These are phyloP conservation scores for Nannoperca australis DNA, from an alignment of 2,797 vertebrate species.

Conservation along the genomic window DNA sequence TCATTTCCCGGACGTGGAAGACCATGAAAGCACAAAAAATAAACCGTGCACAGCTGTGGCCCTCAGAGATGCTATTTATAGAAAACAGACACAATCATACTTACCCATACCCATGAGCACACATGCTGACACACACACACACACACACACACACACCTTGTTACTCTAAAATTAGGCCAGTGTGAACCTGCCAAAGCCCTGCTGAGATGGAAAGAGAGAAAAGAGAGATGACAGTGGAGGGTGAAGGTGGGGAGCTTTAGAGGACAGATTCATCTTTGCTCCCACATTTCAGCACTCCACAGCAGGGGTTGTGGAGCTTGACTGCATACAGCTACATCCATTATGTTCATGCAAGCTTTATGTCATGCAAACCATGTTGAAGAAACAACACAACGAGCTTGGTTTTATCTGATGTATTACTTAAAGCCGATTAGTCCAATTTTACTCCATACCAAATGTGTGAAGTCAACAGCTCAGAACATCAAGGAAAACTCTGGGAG, in stretches of 20 bases:
- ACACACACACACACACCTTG: conserved; percentile 30
- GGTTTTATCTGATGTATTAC: conserved; percentile 27
- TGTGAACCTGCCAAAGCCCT: conserved; percentile 60
- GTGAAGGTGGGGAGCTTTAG: conserved; percentile 49
- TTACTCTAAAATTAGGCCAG: conserved; percentile 69
- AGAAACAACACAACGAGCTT: conserved; percentile 31
- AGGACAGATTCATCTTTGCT: conserved; percentile 62
- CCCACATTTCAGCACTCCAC: conserved; percentile 25
- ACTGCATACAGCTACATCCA: conserved; percentile 61
- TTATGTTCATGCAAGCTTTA: conserved; percentile 47
- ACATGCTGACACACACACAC: neutral
- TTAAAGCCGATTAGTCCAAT: conserved; percentile 17
- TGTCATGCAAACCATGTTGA: conserved; percentile 35
- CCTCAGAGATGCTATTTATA: conserved; percentile 58
- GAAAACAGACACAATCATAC: conserved; percentile 26
- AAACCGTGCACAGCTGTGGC: conserved; percentile 52
- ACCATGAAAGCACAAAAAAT: conserved; percentile 34
- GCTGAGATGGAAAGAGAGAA: conserved; percentile 48
- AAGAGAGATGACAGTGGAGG: conserved; percentile 39
- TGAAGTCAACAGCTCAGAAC: conserved; percentile 1
- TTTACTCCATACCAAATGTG: conserved; percentile 29
- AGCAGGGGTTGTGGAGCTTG: conserved; percentile 61
- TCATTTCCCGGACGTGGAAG: conserved; percentile 12
- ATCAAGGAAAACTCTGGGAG: neutral
- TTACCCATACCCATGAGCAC: conserved; percentile 4